Evolutionary conservation across 2,888 invertebrate genomes (phyloP), one percentile per base, ranked within the genome.

Genomic region (Baccha elongata): DNA sequence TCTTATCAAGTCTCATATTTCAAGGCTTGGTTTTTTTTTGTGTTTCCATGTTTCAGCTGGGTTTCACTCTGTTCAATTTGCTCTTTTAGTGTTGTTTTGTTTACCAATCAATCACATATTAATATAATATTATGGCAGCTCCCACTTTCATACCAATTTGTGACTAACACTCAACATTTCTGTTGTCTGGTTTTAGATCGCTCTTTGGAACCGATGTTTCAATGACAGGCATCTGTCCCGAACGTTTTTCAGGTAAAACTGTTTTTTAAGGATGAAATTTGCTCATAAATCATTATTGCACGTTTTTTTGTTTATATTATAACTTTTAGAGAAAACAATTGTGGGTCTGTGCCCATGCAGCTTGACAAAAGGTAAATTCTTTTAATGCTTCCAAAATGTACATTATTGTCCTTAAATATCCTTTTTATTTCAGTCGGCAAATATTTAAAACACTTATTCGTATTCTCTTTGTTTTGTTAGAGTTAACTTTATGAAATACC

Each of bases 401-500:
- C 4, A 32, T 32, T 32, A 7, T 32, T 32, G 6, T 32, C 8
- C 29, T 32, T 3, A 2, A n/a, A n/a, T 8, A 32, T 32, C 7
- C 8, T 2, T 32, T 32, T 32, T 7, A 1, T 32, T 32, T 32
- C 1, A 8, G 3, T 8, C 29, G 1, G 3, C 8, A 32, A 32
- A 32, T 1, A 2, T 32, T 8, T 32, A 32, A 7, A n/a, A n/a
- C n/a, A n/a, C n/a, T n/a, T n/a, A n/a, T n/a, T n/a, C n/a, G n/a
- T n/a, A n/a, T n/a, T n/a, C n/a, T n/a, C n/a, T n/a, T n/a, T n/a
- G 6, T 21, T 55, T 75, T 88, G 87, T n/a, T 91, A 97, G 97
- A 89, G 96, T 97, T 73, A 97, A 97, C 92, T 97, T 97, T 91
- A 94, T 96, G 93, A 97, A 97, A 90, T 97, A 95, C 91, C 95